Evolutionary conservation across 2,113 vertebrate species (phyloP), one percentile per base, ranked within the genome.

Genomic region (Dryoscopus gambensis): DNA sequence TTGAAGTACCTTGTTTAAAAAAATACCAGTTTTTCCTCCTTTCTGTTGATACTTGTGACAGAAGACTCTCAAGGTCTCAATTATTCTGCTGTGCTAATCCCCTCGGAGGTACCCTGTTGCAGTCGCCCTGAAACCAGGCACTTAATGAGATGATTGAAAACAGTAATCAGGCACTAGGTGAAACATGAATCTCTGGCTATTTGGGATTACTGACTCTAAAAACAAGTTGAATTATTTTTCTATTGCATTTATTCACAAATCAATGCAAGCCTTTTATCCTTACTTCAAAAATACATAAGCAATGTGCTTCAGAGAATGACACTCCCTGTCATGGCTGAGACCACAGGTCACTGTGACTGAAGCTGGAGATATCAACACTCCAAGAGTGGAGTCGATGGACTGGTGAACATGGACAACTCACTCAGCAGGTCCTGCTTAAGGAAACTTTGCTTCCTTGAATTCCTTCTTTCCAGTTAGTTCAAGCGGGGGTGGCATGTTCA

Each of bases 131-230:
- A 89, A 91, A 71, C 1, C 31, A 80, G 82, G 50, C 53, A n/a
- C 57, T 87, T 94, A 84, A 94, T 84, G 73, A 95, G 24, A 44
- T 83, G 46, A 83, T 23, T 85, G 82, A 76, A 85, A 93, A 23
- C 3, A 83, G 57, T 47, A 76, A 96, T 83, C 84, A 85, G 65
- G 62, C 40, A 18, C 28, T 15, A 53, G 49, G 75, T 76, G 82
- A 79, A 94, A 76, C 3, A 30, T 8, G 17, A 49, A 53, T 84
- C 70, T 64, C 82, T 53, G 70, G 57, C 62, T 91, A 7, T 83
- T 87, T 69, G 70, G 67, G 82, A 90, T 95, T 85, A 73, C 55
- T 44, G 67, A 24, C 50, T 90, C 87, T 18, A 46, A 85, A 79
- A 6, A 73, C 28, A 90, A 39, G 31, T 2, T 62, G 57, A 90